A percentile compares a stretch with the other conserved stretches of the same genome.
Conservation (phyloP, 2,113 vertebrate species). For the Atherinomorus stipes region DNA sequence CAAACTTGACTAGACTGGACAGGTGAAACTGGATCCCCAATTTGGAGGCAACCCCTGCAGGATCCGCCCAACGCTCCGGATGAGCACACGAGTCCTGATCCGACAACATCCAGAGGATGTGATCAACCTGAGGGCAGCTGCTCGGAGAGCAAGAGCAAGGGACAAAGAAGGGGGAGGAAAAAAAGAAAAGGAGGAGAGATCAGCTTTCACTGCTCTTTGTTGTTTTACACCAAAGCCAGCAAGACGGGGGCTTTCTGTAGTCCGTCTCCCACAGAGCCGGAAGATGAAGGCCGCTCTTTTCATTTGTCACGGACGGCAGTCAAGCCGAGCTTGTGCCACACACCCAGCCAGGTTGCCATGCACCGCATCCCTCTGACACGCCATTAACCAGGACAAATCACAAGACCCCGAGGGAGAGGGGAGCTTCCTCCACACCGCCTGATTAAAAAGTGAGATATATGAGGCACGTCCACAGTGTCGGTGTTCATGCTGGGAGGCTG, state of each 20-base stretch:
- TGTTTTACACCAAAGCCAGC: slow-evolving; percentile 47
- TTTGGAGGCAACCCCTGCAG: slow-evolving; percentile 21
- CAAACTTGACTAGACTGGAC: slow-evolving; percentile 37
- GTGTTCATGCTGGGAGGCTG: slow-evolving; percentile 13
- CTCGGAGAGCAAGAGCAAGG: slow-evolving; percentile 35
- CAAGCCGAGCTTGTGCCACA: slow-evolving; percentile 30
- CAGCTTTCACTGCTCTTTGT: slow-evolving; percentile 72
- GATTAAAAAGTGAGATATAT: slow-evolving; percentile 69
- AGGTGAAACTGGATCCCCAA: slow-evolving; percentile 40
- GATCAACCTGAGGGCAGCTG: slow-evolving; percentile 65
- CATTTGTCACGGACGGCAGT: slow-evolving; percentile 7
- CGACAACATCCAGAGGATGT: slow-evolving; percentile 22
- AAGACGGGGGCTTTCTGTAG: slow-evolving; percentile 48
- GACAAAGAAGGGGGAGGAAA: slow-evolving; percentile 59
- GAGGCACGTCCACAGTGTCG: slow-evolving; percentile 29
- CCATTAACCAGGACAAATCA: slow-evolving; percentile 72
- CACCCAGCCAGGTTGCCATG: slow-evolving; percentile 52
- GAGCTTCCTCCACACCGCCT: slow-evolving; percentile 52
- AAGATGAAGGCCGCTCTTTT: slow-evolving; percentile 36
- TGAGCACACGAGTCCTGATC: slow-evolving; percentile 34
- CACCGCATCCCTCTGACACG: slow-evolving; percentile 58
- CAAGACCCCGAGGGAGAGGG: slow-evolving; percentile 38
- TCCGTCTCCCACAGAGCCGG: slow-evolving; percentile 39
- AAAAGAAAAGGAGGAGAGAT: slow-evolving; percentile 68
- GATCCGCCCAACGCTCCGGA: slow-evolving; percentile 39